Conservation (phyloP, 23 tunicate genomes). For the Halocynthia roretzi region DNA sequence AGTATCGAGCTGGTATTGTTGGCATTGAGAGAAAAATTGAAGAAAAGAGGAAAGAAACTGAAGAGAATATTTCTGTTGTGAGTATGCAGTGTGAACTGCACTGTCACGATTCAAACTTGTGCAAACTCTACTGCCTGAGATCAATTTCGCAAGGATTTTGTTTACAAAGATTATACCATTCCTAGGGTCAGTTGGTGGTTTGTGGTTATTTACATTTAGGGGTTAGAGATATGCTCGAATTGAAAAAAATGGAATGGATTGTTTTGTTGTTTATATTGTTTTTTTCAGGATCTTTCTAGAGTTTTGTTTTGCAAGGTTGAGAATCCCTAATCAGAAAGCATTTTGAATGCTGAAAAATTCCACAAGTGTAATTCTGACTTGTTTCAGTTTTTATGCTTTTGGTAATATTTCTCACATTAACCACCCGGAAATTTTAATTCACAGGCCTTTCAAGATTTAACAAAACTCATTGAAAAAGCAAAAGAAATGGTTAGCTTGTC, state of each 20-base stretch:
- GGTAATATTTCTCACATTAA: neutral
- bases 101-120: neutral
- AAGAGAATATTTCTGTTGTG: conserved; percentile 59
- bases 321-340: too few species aligned
- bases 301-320: too few species aligned
- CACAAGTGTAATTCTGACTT: neutral
- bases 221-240: too few species aligned
- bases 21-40: conserved; percentile 81
- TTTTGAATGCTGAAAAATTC: neutral
- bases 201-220: too few species aligned
- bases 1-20: conserved; percentile 46
- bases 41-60: conserved; percentile 39
- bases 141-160: too few species aligned
- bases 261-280: conserved; percentile 11
- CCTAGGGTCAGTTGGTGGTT: too few species aligned
- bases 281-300: neutral
- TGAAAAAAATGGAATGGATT: neutral
- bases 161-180: too few species aligned
- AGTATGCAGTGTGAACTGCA: neutral
- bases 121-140: neutral
- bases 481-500: conserved; percentile 88
- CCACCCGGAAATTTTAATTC: neutral
- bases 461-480: conserved; percentile 84
- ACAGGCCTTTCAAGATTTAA: conserved; percentile 85
- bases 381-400: neutral